Evolutionary conservation across 2,888 invertebrate species (phyloP).

Genomic region (Calliopum simillimum): DNA sequence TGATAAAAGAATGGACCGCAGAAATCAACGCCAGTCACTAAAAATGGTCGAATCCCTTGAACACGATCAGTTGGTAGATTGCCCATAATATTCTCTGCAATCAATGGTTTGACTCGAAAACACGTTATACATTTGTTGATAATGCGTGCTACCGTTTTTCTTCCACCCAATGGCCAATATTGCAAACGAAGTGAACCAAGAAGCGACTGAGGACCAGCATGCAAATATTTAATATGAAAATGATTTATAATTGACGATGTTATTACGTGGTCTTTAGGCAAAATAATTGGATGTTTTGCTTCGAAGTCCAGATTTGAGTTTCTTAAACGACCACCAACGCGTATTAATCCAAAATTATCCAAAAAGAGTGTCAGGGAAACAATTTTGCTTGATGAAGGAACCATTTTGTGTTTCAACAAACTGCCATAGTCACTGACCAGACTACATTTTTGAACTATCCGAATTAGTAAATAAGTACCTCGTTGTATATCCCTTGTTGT

Average conservation of each 20-base stretch:
- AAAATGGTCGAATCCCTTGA: not conserved
- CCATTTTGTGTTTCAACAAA: too few relatives aligned
- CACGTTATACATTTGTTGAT: slow-evolving; percentile 31
- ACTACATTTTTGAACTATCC: slow-evolving; percentile 31
- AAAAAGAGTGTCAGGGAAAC: too few relatives aligned
- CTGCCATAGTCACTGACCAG: slow-evolving; percentile 24
- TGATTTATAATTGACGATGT: slow-evolving; percentile 36
- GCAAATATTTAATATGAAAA: slow-evolving; percentile 31
- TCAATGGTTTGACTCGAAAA: slow-evolving; percentile 34
- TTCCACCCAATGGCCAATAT: slow-evolving; percentile 35
- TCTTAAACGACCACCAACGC: too few relatives aligned
- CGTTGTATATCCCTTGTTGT: slow-evolving; percentile 24
- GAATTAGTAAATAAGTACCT: slow-evolving; percentile 31
- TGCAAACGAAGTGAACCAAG: slow-evolving; percentile 16
- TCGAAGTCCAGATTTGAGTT: too few relatives aligned
- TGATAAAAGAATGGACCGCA: slow-evolving; percentile 21
- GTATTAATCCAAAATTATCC: too few relatives aligned
- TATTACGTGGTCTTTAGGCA: slow-evolving; percentile 41
- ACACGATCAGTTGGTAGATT: slow-evolving; percentile 25
- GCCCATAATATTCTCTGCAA: slow-evolving; percentile 40
- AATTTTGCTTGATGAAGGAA: too few relatives aligned
- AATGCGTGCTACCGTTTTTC: too few relatives aligned
- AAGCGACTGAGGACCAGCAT: slow-evolving; percentile 21
- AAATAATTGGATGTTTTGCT: slow-evolving; percentile 34
- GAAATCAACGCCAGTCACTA: slow-evolving; percentile 36